These are phyloP conservation scores for Hemithea aestivaria DNA, from an alignment of 2,888 invertebrate species.

Conservation along the genomic window DNA sequence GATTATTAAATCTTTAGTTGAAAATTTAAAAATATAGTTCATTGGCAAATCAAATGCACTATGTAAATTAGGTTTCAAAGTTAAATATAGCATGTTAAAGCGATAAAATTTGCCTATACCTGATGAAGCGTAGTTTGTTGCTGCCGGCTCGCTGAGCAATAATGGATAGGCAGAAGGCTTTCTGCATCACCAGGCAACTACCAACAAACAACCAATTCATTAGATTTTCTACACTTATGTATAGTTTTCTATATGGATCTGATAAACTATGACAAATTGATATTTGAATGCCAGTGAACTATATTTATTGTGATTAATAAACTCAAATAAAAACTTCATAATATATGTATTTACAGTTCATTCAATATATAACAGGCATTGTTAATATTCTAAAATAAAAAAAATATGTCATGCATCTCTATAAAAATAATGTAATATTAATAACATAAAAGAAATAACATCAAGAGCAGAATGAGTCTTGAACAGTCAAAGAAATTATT, in stretches of 20 bases:
- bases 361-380: slow-evolving; percentile 2
- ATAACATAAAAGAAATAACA: no score
- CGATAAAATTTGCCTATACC: slow-evolving; percentile 76
- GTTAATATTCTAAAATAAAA: not conserved
- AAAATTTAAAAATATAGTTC: slow-evolving; percentile 55
- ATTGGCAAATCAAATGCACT: slow-evolving; percentile 59
- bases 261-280: slow-evolving; percentile 34
- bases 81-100: slow-evolving; percentile 36
- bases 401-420: slow-evolving; percentile 5
- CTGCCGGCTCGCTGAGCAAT: slow-evolving; percentile 81
- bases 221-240: slow-evolving; percentile 55
- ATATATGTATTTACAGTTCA: slow-evolving; percentile 1
- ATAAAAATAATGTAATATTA: not conserved
- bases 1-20: no score
- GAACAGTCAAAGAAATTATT: no score
- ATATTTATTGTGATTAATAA: slow-evolving; percentile 41
- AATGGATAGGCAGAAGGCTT: slow-evolving; percentile 81
- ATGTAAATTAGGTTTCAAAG: slow-evolving; percentile 22
- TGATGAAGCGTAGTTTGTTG: slow-evolving; percentile 80
- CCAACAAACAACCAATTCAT: slow-evolving; percentile 79
- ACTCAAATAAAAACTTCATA: slow-evolving; percentile 9
- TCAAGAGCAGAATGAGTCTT: no score
- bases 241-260: slow-evolving; percentile 24
- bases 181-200: slow-evolving; percentile 81
- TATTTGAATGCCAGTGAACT: slow-evolving; percentile 72